Evolutionary conservation across 2,113 vertebrate species (phyloP), one percentile per base, ranked within the genome.

Genomic region (Epinephelus cyanopodus): DNA sequence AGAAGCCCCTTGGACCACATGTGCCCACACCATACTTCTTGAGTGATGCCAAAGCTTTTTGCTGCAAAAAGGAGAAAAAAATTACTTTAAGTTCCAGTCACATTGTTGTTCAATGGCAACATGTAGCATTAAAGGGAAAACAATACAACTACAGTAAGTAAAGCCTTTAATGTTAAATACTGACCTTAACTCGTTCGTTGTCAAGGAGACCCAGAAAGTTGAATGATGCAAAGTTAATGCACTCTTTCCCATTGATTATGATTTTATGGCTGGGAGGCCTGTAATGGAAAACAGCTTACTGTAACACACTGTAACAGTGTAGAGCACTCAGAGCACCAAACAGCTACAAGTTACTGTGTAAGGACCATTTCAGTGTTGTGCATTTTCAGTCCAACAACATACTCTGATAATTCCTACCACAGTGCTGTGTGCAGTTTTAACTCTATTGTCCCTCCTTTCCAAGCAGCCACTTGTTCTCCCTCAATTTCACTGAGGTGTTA

Each of bases 1-100:
- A 99, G 92, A 99, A 99, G 60, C 98, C 98, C 94, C 98, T 94
- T 17, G 98, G 98, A 50, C 98, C 98, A 94, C 98, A 99, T 18
- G 98, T 98, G 0, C 98, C 98, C 87, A 99, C 97, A 0, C 98
- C 98, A 0, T 99, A 99, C 88, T 99, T 99, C 91, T 96, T 97
- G 29, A 99, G 92, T 50, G 98, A 99, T 0, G 94, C 87, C 81
- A 99, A 93, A 23, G 98, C 98, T 53, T 97, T 97, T 81, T 95
- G 94, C 98, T 99, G 93, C 13, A 37, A 75, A 42, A 50, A 57
- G 63, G 9, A 81, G 72, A 73, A 61, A 37, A 6, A 58, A 15
- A 70, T 0, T 0, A 50, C 14, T 60, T 8, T 14, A 33, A n/a
- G 5, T 25, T 52, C 2, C 5, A 27, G 2, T 54, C 4, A 29